Base-by-base conservation (phyloP, 2,113 vertebrate species). In the Aptenodytes forsteri region DNA sequence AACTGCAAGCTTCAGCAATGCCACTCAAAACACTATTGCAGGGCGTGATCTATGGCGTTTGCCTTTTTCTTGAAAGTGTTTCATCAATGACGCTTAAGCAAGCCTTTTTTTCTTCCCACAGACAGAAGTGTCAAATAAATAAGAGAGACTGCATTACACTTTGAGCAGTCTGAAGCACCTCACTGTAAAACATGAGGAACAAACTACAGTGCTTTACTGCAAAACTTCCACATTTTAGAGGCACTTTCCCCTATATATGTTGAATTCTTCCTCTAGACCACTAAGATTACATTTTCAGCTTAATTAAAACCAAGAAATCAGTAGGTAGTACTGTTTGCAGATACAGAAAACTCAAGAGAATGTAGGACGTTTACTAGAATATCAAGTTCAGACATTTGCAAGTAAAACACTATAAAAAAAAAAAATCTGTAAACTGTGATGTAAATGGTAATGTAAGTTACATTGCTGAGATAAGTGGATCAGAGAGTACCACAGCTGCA, bases 341-440 rank as follows among this genome's bases (percentile, higher is more conserved):
- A 32, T 18, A 44, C 6, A 58, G 36, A 66, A 83, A 65, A 29
- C 30, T 38, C 2, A 1, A 49, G 40, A 22, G 14, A 64, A 14
- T 66, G 11, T 7, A 46, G 55, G 14, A n/a, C 4, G 5, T 52
- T 81, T 21, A 54, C 42, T 54, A 36, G 27, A 84, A 3, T 8
- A 79, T 10, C 32, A 1, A 0, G 0, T 58, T 54, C 44, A 7
- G 6, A 17, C 52, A 50, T 9, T n/a, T 36, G 3, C 30, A 65
- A 84, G 32, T 3, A 59, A 78, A 70, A 52, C 25, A 42, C 7
- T 29, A 9, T 40, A 26, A 40, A 70, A 22, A 64, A 29, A 27
- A 32, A 22, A 15, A 42, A 42, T 3, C 11, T 38, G 15, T 27
- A 52, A 42, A 46, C 3, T 22, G 54, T 30, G 15, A 25, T 10